phyloP scores from a whole-genome alignment of 2,113 vertebrate genomes.

The Agapornis roseicollis region DNA sequence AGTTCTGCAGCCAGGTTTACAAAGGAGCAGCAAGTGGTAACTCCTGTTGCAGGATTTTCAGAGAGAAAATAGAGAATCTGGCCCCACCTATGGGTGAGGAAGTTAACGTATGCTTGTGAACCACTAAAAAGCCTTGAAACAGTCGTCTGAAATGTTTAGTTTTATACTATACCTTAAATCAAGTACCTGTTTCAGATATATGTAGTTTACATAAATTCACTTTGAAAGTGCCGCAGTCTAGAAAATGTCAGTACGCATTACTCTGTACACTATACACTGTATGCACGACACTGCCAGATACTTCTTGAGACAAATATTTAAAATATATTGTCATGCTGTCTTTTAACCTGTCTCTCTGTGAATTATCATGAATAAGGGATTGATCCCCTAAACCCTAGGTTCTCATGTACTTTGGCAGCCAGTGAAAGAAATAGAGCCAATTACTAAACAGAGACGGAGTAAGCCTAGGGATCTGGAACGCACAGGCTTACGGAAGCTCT shows the following conservation, averaged over 20 bases:
- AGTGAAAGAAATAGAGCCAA: not conserved
- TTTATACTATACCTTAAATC: not conserved
- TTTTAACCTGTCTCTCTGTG: not conserved
- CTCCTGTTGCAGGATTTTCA: not conserved
- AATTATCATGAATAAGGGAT: not conserved
- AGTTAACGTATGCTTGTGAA: not conserved
- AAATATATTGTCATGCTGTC: not conserved
- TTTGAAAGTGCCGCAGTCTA: not conserved
- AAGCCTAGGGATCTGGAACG: not conserved
- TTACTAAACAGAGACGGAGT: not conserved
- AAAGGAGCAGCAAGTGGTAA: not conserved
- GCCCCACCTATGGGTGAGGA: constrained; percentile 43
- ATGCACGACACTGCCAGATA: not conserved
- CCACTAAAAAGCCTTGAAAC: not conserved
- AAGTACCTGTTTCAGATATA: not conserved
- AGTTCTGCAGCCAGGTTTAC: not conserved
- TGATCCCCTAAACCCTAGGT: not conserved
- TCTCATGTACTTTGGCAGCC: not conserved
- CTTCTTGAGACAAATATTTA: not conserved
- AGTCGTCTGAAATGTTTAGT: not conserved
- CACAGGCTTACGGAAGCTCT: not conserved
- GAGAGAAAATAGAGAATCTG: constrained; percentile 18
- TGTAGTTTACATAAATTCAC: not conserved
- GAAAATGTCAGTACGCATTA: not conserved
- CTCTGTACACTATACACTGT: no score